Base-by-base conservation (phyloP, 1,140 invertebrate species). In the Elysia chlorotica region DNA sequence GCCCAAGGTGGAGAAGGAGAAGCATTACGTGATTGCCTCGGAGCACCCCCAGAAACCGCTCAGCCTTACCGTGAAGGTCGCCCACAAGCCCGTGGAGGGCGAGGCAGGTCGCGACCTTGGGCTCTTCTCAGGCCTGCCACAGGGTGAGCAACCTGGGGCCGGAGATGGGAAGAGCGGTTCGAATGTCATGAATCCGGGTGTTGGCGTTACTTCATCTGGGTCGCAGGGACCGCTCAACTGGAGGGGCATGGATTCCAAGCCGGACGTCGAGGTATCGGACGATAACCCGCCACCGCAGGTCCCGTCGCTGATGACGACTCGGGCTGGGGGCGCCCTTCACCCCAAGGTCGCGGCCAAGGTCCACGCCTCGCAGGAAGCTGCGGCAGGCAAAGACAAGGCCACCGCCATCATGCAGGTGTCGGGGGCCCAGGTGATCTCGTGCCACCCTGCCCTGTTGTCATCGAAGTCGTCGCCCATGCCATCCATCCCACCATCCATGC, bases 1-100 rank as follows among this genome's bases (percentile, higher is more conserved):
- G n/a, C n/a, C 63, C 30, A 65, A 65, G 48, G 67, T 70, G 2
- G 59, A 71, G 36, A 63, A 71, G 59, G 69, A 71, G 31, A 71
- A 71, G 23, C 59, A 62, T 41, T 71, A 71, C 57, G 59, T 63
- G 2, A 71, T 71, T 31, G 69, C 54, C 38, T 36, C 67, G 38
- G 67, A 70, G 23, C 30, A 59, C 30, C 5, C 3, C 25, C 57
- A 71, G 28, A 71, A 71, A 53, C 38, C 69, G 1, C 38, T 71
- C n/a, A 25, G 57, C 25, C 48, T 71, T 31, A 71, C 69, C 2
- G 59, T 71, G 2, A 71, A 71, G 23, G 23, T 71, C 1, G 61
- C 69, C 3, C 57, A 70, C 35, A 70, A n/a, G n/a, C n/a, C n/a
- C n/a, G n/a, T n/a, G n/a, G n/a, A n/a, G n/a, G n/a, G n/a, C n/a